Evolutionary conservation across 2,797 vertebrate species (phyloP), one percentile per base, ranked within the genome.

Genomic region (Corythornis leucogaster): DNA sequence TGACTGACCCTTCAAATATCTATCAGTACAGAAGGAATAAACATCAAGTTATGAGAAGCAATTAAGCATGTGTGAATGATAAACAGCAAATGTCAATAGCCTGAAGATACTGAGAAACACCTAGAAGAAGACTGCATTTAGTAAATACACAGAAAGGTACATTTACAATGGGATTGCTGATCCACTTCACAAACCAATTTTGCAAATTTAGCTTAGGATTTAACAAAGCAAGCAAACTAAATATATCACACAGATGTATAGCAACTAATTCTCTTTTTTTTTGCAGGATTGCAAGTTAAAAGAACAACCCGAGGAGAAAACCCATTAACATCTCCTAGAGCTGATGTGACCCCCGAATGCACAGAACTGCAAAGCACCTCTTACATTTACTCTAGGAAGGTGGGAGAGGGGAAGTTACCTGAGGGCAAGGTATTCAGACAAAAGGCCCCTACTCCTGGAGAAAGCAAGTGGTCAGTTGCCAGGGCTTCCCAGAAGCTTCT

Each of bases 381-480:
- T 95, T 92, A 85, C 15, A 94, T 90, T 91, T 30, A 92, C 63
- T 94, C 91, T 92, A 80, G 26, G 86, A 94, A 51, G 25, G 38
- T 64, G 90, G 95, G 96, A 94, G 87, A 55, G 88, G 91, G 93
- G 80, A 87, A 94, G 96, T 97, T 97, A 98, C 97, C 97, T 97
- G 97, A 96, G 85, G 96, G 64, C 95, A 97, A 96, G 92, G 94
- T 93, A 97, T 96, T 97, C 96, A 97, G 95, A 97, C 93, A 97
- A 96, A 97, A 95, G 80, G 93, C 87, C 97, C 97, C 96, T 97
- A 97, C 15, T 97, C 96, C 96, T 95, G 96, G 74, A 94, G 97
- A 97, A 96, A 97, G 93, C 95, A 97, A 97, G 96, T 53, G 96
- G 96, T 96, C 97, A 96, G 96, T 88, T 96, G 96, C 96, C 96